Base-by-base conservation (phyloP, 2,888 invertebrate species). In the Dryococelus australis region DNA sequence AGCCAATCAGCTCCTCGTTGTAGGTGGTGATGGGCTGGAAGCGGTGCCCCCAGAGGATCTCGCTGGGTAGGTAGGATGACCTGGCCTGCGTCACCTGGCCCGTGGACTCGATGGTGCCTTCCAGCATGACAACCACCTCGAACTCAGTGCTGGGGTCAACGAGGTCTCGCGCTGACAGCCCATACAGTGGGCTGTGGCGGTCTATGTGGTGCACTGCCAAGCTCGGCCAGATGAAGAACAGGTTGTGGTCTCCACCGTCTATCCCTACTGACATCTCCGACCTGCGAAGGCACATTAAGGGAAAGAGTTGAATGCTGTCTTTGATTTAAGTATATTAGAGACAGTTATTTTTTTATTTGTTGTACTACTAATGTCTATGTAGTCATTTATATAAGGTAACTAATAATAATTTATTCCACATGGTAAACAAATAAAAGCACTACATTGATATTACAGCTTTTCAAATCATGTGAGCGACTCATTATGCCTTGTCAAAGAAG, bases 151-250 rank as follows among this genome's bases (percentile, higher is more conserved):
- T 83, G 16, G 35, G 28, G 83, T 83, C 83, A 10, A 83, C 83
- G 27, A 83, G 83, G 35, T 83, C 83, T 13, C 24, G 35, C 8
- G 83, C 83, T 10, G 83, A 35, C 35, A 83, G 16, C 35, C 28
- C 35, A 13, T 35, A 83, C 83, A 83, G 83, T 8, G 83, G 83
- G 43, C 83, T 83, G 83, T 35, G 35, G 0, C 20, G 83, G 43
- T 28, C 43, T 3, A 83, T 83, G 35, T 83, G 83, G 35, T 83
- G 83, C 20, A 83, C 83, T n/a, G 43, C 83, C 35, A 43, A 16
- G 83, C 35, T 83, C 27, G 83, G 83, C 83, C 83, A 83, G 35
- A 83, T 83, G 83, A 83, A 83, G 83, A 83, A 83, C 20, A 83
- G 83, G 83, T 83, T 83, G 35, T 83, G 83, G 83, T 83, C 43